Evolutionary conservation across 1,140 invertebrate genomes (phyloP), one percentile per base, ranked within the genome.

Genomic region (Halesus radiatus): DNA sequence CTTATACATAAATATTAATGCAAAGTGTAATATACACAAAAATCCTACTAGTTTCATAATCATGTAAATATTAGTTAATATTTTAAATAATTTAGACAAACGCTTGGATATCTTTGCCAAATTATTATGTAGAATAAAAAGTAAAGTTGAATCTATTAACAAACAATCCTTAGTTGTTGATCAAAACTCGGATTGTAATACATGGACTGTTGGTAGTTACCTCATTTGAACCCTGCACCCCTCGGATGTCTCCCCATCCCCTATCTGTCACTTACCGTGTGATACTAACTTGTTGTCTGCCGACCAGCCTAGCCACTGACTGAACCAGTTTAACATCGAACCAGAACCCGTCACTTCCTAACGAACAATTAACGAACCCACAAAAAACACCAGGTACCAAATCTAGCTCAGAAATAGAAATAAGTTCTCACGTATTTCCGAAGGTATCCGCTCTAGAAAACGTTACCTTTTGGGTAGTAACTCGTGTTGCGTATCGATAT

Each of bases 81-180:
- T 23, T 68, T 68, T 4, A 68, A 68, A 68, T 68, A 68, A 32
- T 68, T 45, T 68, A 45, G 32, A n/a, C 37, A 68, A 68, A 68
- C 64, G 64, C 64, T 68, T 68, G 64, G 64, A 68, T 37, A 68
- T 68, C 64, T 68, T 68, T 68, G 64, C 64, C 64, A 68, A 68
- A 68, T 68, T 68, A 68, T 29, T 68, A 32, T 68, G 64, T 68
- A 68, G 64, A 5, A 18, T 68, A 64, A 22, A 29, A 68, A 68
- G 64, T 68, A 68, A 68, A 8, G 15, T 68, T 68, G 64, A 37
- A 45, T 50, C 3, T 45, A 37, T 68, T 68, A 68, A 68, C 64
- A 68, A 68, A 10, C 64, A n/a, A 23, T 45, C 23, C 29, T 64
- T 22, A 64, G 60, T 29, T 29, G 32, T 64, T 45, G 37, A 64